Conservation (phyloP, 2,797 vertebrate genomes). For the Antrozous pallidus region DNA sequence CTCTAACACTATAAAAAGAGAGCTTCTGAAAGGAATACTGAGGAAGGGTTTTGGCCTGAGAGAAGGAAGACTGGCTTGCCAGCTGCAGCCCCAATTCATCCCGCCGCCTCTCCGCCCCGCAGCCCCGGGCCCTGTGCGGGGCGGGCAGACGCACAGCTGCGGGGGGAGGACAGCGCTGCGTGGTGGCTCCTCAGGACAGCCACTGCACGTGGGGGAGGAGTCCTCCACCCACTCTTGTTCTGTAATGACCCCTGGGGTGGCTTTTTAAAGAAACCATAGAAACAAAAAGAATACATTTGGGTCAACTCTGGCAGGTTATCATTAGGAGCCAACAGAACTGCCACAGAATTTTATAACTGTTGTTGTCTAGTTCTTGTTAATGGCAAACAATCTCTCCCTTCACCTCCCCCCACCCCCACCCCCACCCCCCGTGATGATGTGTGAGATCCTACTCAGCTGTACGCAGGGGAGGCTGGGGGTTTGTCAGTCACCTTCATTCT, state of each 20-base stretch:
- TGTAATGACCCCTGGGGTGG: background rate
- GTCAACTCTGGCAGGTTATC: background rate
- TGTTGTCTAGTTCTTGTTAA: conserved; percentile 59
- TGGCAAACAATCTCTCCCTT: conserved; percentile 41
- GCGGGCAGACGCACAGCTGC: background rate
- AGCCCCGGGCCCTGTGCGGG: background rate
- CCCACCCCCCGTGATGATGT: background rate
- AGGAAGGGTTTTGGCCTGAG: background rate
- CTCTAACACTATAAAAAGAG: background rate
- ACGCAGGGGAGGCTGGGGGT: conserved; percentile 41
- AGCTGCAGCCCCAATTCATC: fast-evolving
- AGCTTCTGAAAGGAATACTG: background rate
- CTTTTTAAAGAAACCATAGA: background rate
- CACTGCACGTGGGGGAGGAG: fast-evolving
- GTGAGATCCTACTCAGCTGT: conserved; percentile 24
- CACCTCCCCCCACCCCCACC: background rate
- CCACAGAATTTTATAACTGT: background rate
- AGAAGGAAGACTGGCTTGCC: background rate
- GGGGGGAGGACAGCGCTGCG: background rate
- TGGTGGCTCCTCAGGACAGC: background rate
- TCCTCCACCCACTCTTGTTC: background rate
- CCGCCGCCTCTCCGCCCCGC: fast-evolving
- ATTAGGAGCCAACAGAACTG: conserved; percentile 27
- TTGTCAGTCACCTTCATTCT: conserved; percentile 9
- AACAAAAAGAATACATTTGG: background rate